Percentiles rank a stretch among this genome's conserved stretches.
phyloP scores from a whole-genome alignment of 2,888 invertebrate species.

The Loripinus fragilis region DNA sequence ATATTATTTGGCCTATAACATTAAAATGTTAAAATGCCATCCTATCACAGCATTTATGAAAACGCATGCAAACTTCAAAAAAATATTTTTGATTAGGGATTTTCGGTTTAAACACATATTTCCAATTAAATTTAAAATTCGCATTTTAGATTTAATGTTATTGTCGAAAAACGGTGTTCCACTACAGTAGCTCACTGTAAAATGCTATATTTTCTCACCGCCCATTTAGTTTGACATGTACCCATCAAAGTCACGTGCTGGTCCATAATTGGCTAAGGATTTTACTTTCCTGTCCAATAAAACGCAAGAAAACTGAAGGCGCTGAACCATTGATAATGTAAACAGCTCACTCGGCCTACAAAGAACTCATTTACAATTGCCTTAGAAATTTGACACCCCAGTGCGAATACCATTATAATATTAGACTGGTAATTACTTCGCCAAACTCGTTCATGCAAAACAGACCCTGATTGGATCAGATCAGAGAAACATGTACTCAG shows the following conservation, averaged over 20 bases:
- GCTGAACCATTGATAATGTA: slow-evolving; percentile 34
- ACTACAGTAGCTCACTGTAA: too few relatives aligned
- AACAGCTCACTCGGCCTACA: slow-evolving; percentile 43
- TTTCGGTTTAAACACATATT: too few relatives aligned
- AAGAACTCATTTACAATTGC: slow-evolving; percentile 63
- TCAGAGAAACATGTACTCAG: slow-evolving; percentile 36
- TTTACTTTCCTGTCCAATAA: slow-evolving; percentile 15
- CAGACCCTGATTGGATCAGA: slow-evolving; percentile 50
- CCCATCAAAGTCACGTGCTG: slow-evolving; percentile 50
- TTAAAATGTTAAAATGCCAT: too few relatives aligned
- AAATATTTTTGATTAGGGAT: too few relatives aligned
- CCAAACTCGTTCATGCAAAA: slow-evolving; percentile 51
- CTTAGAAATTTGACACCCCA: slow-evolving; percentile 65
- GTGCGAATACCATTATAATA: slow-evolving; percentile 65
- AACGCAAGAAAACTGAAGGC: not conserved
- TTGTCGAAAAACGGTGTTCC: too few relatives aligned
- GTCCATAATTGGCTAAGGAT: slow-evolving; percentile 31
- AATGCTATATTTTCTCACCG: not conserved
- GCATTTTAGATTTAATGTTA: too few relatives aligned
- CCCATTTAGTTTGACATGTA: slow-evolving; percentile 17
- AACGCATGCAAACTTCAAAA: too few relatives aligned
- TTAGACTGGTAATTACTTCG: slow-evolving; percentile 64
- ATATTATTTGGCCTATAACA: too few relatives aligned
- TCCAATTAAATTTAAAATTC: too few relatives aligned
- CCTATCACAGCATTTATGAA: too few relatives aligned